phyloP scores from a whole-genome alignment of 2,888 invertebrate species.

The Baccha elongata region DNA sequence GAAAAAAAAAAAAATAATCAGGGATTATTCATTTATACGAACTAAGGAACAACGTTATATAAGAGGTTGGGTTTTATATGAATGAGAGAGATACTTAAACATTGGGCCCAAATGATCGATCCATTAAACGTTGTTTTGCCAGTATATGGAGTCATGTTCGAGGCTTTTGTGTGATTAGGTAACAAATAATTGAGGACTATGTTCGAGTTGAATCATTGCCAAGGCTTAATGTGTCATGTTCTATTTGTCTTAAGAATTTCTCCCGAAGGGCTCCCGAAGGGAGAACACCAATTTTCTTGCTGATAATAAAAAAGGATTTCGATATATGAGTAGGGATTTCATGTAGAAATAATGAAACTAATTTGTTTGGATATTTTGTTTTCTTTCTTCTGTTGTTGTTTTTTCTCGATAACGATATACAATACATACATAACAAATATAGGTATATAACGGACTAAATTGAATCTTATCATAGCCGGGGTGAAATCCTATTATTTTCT shows the following conservation, averaged over 20 bases:
- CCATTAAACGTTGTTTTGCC: conserved; percentile 19
- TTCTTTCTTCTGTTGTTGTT: no score
- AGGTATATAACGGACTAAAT: no score
- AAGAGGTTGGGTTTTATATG: not conserved
- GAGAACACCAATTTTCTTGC: not conserved
- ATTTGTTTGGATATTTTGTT: conserved; percentile 12
- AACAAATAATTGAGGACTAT: conserved; percentile 63
- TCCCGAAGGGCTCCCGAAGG: not conserved
- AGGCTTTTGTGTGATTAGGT: conserved; percentile 58
- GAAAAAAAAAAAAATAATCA: conserved; percentile 63
- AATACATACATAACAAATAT: no score
- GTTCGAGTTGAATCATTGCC: conserved; percentile 43
- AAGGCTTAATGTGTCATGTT: conserved; percentile 55
- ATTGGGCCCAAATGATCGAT: conserved; percentile 9
- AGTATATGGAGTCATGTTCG: conserved; percentile 60
- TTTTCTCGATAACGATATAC: no score
- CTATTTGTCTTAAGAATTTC: conserved; percentile 49
- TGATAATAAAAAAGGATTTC: conserved; percentile 32
- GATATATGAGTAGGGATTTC: conserved; percentile 15
- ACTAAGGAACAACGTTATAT: not conserved
- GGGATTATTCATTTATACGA: conserved; percentile 67
- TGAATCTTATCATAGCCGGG: no score
- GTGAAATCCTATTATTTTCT: no score
- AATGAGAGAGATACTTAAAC: not conserved
- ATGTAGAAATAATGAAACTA: conserved; percentile 9